These are phyloP conservation scores for Zygaena filipendulae DNA, from an alignment of 2,888 invertebrate genomes.

Conservation along the genomic window DNA sequence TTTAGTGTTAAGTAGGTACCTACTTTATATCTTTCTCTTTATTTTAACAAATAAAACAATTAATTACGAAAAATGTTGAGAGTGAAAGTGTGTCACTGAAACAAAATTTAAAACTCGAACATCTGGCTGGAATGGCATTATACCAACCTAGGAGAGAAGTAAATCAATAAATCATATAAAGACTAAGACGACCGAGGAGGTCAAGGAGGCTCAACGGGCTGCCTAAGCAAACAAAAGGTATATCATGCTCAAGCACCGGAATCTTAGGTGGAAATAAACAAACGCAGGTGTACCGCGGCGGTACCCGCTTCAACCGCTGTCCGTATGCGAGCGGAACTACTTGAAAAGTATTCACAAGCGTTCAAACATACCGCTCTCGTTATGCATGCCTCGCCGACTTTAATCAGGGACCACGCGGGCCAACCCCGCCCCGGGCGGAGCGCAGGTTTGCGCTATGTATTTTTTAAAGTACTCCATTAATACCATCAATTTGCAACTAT, in stretches of 20 bases:
- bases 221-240: constrained; percentile 50
- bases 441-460: constrained; percentile 64
- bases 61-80: too few relatives aligned
- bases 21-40: too few relatives aligned
- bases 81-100: too few relatives aligned
- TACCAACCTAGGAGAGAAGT: too few relatives aligned
- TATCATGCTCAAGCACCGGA: constrained; percentile 28
- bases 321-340: constrained; percentile 28
- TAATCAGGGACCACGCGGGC: constrained; percentile 61
- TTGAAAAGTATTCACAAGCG: constrained; percentile 60
- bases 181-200: constrained; percentile 40
- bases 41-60: too few relatives aligned
- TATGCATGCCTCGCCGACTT: constrained; percentile 63
- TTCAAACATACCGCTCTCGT: constrained; percentile 61
- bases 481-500: constrained; percentile 27
- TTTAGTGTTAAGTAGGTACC: too few relatives aligned
- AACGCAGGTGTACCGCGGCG: constrained; percentile 46
- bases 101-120: too few relatives aligned
- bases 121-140: too few relatives aligned
- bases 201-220: constrained; percentile 26
- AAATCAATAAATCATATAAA: too few relatives aligned
- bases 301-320: constrained; percentile 40
- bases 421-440: constrained; percentile 45
- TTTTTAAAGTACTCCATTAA: constrained; percentile 46
- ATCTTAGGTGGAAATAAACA: constrained; percentile 51